Evolutionary conservation across 2,888 invertebrate species (phyloP).

Genomic region (Dendrolimus houi): DNA sequence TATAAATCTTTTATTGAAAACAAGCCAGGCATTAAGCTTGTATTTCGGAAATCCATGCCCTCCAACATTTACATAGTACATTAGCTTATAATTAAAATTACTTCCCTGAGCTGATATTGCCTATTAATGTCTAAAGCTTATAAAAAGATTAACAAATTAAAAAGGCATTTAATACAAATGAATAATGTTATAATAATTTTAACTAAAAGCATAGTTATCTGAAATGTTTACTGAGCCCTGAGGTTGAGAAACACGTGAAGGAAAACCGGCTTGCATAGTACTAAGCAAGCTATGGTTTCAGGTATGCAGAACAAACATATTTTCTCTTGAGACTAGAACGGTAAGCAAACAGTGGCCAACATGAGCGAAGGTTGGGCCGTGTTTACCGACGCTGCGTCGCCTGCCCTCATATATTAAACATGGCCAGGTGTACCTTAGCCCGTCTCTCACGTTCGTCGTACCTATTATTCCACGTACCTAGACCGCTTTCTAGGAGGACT

Average conservation of each 20-base stretch:
- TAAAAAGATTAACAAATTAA: too few relatives aligned
- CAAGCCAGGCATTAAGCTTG: too few relatives aligned
- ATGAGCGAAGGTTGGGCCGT: conserved; percentile 62
- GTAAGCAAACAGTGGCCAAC: conserved; percentile 66
- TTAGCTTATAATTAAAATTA: too few relatives aligned
- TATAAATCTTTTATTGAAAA: too few relatives aligned
- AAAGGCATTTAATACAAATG: background rate
- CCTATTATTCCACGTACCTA: conserved; percentile 21
- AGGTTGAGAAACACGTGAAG: conserved; percentile 54
- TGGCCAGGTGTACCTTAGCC: conserved; percentile 54
- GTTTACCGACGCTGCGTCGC: conserved; percentile 70
- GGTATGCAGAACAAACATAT: conserved; percentile 73
- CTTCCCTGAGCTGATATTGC: too few relatives aligned
- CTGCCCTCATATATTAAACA: conserved; percentile 75
- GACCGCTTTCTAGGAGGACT: conserved; percentile 26
- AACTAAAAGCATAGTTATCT: background rate
- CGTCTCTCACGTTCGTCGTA: conserved; percentile 28
- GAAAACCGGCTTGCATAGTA: conserved; percentile 49
- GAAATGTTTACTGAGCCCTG: conserved; percentile 43
- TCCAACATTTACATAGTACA: too few relatives aligned
- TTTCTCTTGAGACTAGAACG: conserved; percentile 72
- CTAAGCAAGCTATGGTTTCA: conserved; percentile 47
- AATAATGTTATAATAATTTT: background rate
- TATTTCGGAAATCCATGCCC: too few relatives aligned
- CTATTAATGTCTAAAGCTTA: too few relatives aligned